phyloP scores from a whole-genome alignment of 2,113 vertebrate species.

The Lampris megalopsis region DNA sequence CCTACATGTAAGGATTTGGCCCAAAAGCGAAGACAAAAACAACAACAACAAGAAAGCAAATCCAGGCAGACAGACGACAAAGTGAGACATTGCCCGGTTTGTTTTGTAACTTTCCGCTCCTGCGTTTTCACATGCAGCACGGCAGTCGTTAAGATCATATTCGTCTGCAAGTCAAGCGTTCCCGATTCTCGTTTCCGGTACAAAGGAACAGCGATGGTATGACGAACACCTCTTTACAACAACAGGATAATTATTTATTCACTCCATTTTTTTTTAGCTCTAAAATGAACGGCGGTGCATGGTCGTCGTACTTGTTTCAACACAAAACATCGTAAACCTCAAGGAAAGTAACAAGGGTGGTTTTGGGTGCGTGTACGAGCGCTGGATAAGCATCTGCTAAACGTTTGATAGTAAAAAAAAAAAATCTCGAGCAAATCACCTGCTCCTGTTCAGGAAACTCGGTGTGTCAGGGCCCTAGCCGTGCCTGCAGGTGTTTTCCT shows the following conservation, averaged over 20 bases:
- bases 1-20: slow-evolving; percentile 73
- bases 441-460: no score
- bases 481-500: no score
- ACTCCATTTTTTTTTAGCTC: background rate
- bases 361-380: background rate
- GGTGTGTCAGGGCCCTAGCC: no score
- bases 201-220: slow-evolving; percentile 9
- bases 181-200: slow-evolving; percentile 49
- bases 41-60: slow-evolving; percentile 74
- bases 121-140: slow-evolving; percentile 52
- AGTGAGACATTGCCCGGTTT: slow-evolving; percentile 73
- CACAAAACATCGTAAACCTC: slow-evolving; percentile 8
- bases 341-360: background rate
- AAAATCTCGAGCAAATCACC: no score
- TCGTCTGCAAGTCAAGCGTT: slow-evolving; percentile 50
- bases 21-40: slow-evolving; percentile 73
- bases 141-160: slow-evolving; percentile 47
- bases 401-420: no score
- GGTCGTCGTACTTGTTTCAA: slow-evolving; percentile 12
- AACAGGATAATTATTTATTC: slow-evolving; percentile 14
- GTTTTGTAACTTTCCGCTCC: slow-evolving; percentile 66
- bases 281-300: slow-evolving; percentile 13
- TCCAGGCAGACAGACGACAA: slow-evolving; percentile 72
- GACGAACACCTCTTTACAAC: slow-evolving; percentile 13
- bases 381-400: no score